phyloP scores from a whole-genome alignment of 2,113 vertebrate genomes.

The Camelus dromedarius region DNA sequence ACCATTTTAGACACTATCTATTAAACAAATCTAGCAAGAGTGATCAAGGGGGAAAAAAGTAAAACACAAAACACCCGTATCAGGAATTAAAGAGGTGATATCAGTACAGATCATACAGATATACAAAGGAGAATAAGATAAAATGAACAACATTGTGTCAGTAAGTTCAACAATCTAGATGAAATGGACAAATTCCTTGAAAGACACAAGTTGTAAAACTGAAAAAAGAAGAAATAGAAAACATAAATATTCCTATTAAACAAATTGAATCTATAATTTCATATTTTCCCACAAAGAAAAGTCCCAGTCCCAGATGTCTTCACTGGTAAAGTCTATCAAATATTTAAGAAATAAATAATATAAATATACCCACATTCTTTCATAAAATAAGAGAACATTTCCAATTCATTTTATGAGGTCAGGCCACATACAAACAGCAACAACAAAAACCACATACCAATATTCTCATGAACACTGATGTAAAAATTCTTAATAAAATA shows the following conservation, averaged over 20 bases:
- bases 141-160: neutral
- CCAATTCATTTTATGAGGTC: neutral
- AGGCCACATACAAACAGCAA: neutral
- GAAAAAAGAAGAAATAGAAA: neutral
- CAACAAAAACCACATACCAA: neutral
- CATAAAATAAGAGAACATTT: slow-evolving; percentile 1
- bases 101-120: neutral
- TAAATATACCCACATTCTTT: neutral
- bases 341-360: slow-evolving; percentile 13
- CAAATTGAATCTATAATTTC: slow-evolving; percentile 12
- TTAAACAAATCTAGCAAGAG: neutral
- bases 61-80: neutral
- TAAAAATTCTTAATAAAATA: slow-evolving; percentile 30
- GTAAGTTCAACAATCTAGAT: neutral
- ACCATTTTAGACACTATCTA: neutral
- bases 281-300: slow-evolving; percentile 21
- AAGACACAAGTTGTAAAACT: neutral
- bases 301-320: neutral
- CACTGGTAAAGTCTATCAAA: neutral
- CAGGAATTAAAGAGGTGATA: neutral
- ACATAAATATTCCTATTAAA: neutral
- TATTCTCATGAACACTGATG: neutral
- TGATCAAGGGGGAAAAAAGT: neutral
- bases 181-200: slow-evolving; percentile 37
- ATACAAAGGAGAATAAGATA: neutral